phyloP scores from a whole-genome alignment of 2,113 vertebrate genomes.

The Rattus rattus region DNA sequence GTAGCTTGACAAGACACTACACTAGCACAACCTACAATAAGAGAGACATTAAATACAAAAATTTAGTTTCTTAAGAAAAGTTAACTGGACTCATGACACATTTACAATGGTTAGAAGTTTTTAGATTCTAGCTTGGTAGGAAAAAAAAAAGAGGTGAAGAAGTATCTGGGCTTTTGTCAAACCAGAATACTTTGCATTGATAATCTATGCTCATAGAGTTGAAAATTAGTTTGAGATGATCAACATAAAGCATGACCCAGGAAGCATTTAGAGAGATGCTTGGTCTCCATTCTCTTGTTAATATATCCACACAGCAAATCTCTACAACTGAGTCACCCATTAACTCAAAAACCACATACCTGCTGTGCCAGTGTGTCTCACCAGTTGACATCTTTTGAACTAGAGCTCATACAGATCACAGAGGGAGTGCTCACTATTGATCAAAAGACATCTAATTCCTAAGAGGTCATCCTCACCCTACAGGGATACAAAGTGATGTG shows the following conservation, averaged over 20 bases:
- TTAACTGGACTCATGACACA: not conserved
- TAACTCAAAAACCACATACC: not conserved
- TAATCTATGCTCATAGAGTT: not conserved
- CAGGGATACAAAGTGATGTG: not conserved
- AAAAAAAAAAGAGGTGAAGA: not conserved
- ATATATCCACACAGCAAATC: not conserved
- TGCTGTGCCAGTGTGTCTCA: not conserved
- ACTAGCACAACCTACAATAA: not conserved
- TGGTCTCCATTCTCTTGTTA: not conserved
- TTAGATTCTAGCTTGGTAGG: not conserved
- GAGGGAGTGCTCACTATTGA: not conserved
- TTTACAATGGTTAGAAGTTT: not conserved
- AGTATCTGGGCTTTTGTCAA: not conserved
- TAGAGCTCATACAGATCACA: not conserved
- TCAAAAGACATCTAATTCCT: not conserved
- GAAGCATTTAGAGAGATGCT: not conserved
- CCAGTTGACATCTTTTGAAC: not conserved
- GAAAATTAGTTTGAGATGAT: not conserved
- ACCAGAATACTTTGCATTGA: not conserved
- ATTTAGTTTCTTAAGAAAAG: constrained; percentile 38
- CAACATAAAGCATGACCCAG: not conserved
- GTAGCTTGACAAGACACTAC: constrained; percentile 6
- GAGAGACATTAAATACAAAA: not conserved
- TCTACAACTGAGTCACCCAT: not conserved
- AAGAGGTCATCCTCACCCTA: not conserved